phyloP scores from a whole-genome alignment of 2,888 invertebrate species.

The Drosophila phalerata region DNA sequence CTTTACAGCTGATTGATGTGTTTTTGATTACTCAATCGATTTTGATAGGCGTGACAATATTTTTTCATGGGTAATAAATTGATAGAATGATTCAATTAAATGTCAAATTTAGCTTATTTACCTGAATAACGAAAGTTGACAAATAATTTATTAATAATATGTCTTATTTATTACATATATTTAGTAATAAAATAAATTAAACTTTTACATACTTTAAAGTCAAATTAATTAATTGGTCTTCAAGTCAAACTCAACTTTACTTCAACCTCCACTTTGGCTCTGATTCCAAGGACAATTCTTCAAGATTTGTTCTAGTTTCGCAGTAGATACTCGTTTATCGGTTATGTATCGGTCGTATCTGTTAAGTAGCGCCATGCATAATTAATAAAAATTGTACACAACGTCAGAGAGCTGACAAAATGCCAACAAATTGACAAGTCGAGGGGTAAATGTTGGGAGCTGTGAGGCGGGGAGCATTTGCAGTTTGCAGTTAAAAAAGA shows the following conservation, averaged over 20 bases:
- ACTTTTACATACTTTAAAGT: constrained; percentile 1
- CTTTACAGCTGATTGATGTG: constrained; percentile 62
- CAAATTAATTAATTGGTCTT: neutral
- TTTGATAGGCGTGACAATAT: constrained; percentile 18
- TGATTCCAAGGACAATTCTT: constrained; percentile 52
- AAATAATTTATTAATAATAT: neutral
- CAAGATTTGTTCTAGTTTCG: constrained; percentile 64
- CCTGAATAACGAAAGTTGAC: constrained; percentile 1
- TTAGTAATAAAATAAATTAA: neutral
- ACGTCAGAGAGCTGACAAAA: constrained; percentile 63
- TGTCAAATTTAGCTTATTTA: constrained; percentile 22
- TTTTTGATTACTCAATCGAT: constrained; percentile 49
- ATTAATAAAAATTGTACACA: constrained; percentile 61
- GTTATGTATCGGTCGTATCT: constrained; percentile 11
- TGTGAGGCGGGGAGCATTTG: neutral
- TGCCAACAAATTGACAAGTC: constrained; percentile 71
- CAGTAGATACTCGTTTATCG: constrained; percentile 16
- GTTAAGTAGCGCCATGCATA: constrained; percentile 60
- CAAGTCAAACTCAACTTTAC: neutral
- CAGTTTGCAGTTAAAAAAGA: constrained; percentile 18
- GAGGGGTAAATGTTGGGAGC: neutral
- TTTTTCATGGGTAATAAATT: constrained; percentile 21
- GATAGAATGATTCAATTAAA: constrained; percentile 35
- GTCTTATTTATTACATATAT: neutral
- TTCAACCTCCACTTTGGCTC: constrained; percentile 5